These are phyloP conservation scores for Micrasema minimum DNA, from an alignment of 1,140 invertebrate genomes.

Conservation along the genomic window DNA sequence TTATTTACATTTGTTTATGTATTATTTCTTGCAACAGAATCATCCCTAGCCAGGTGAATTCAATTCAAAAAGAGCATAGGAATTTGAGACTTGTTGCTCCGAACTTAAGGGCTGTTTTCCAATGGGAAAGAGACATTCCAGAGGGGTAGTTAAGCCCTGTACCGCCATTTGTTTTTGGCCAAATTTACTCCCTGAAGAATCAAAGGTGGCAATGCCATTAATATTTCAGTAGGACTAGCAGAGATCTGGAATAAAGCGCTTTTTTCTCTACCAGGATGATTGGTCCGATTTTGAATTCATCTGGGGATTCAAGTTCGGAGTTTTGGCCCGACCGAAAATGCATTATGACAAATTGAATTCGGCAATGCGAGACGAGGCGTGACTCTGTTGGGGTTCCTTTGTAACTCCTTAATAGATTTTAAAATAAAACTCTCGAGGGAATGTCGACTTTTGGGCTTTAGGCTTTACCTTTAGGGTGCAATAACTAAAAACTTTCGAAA, in stretches of 20 bases:
- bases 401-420: conserved; percentile 43
- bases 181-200: conserved; percentile 47
- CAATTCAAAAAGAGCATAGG: background rate
- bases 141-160: conserved; percentile 7
- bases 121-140: background rate
- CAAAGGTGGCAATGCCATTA: conserved; percentile 52
- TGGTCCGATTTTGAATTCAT: conserved; percentile 34
- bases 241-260: conserved; percentile 32
- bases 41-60: conserved; percentile 3
- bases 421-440: conserved; percentile 30
- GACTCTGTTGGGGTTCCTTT: conserved; percentile 36
- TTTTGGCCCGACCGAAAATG: conserved; percentile 27
- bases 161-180: conserved; percentile 44
- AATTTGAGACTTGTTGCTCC: conserved; percentile 20
- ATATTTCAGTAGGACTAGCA: conserved; percentile 45
- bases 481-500: background rate
- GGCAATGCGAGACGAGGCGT: conserved; percentile 37
- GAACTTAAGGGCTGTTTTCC: conserved; percentile 4
- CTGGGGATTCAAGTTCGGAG: conserved; percentile 33
- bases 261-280: conserved; percentile 19
- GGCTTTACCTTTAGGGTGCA: conserved; percentile 10
- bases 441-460: conserved; percentile 27
- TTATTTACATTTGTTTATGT: background rate
- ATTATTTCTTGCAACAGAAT: conserved; percentile 11
- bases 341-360: conserved; percentile 50